These are phyloP conservation scores for Crepidodera aurea DNA, from an alignment of 2,888 invertebrate genomes.

Conservation along the genomic window DNA sequence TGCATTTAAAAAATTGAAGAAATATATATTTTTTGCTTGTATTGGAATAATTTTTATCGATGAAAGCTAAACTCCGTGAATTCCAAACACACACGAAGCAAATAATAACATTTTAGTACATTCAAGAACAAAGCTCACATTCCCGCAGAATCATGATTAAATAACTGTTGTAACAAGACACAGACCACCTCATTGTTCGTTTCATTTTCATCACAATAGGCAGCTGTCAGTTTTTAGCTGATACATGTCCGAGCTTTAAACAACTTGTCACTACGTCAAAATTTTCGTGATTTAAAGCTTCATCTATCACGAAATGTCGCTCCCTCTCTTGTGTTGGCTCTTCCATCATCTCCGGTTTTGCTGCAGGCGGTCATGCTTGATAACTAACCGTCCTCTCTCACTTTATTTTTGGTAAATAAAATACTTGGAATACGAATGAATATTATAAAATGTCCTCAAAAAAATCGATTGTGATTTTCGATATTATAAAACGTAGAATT, in stretches of 20 bases:
- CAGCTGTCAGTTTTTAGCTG: constrained; percentile 40
- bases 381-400: constrained; percentile 1
- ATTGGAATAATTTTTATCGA: too few relatives aligned
- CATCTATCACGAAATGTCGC: constrained; percentile 44
- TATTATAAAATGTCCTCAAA: neutral
- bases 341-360: constrained; percentile 27
- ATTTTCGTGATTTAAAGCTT: constrained; percentile 50
- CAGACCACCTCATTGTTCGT: constrained; percentile 31
- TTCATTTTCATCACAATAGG: constrained; percentile 34
- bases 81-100: too few relatives aligned
- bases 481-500: too few relatives aligned
- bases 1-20: too few relatives aligned
- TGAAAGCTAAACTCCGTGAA: too few relatives aligned
- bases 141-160: constrained; percentile 28
- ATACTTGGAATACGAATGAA: too few relatives aligned
- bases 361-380: constrained; percentile 12
- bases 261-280: constrained; percentile 48
- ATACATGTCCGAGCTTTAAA: constrained; percentile 47
- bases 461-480: too few relatives aligned
- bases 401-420: constrained; percentile 14
- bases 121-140: constrained; percentile 3
- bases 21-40: too few relatives aligned
- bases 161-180: constrained; percentile 28
- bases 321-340: constrained; percentile 24
- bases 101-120: too few relatives aligned